Evolutionary conservation across 2,888 invertebrate species (phyloP), one percentile per base, ranked within the genome.

Genomic region (Orchestes rusci): DNA sequence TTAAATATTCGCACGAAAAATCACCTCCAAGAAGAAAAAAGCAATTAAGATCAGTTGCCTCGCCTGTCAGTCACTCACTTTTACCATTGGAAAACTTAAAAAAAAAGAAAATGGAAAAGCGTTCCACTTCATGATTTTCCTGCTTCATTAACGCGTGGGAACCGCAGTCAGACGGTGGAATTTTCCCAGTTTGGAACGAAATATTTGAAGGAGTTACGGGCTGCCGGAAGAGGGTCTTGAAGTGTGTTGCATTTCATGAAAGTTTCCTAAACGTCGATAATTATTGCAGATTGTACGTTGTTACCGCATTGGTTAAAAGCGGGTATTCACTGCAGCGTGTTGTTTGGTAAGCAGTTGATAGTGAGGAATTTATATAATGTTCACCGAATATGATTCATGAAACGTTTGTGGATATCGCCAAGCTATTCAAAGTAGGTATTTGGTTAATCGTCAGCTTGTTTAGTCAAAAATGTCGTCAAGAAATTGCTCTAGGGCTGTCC

Each of bases 41-140:
- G 48, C 48, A 48, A 48, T 48, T 48, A 48, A 48, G 40, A 48
- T 44, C 48, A 16, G 40, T 29, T 36, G 20, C 41, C 40, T 37
- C 29, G 37, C 39, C 43, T 40, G 48, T 29, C 48, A 42, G 40
- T 48, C 48, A 47, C 35, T 43, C 19, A 46, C 29, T 38, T 33
- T 29, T 27, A 33, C 38, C 43, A 43, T 33, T 13, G 35, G 39
- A 46, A 43, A 46, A 45, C 36, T 46, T 42, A 45, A 49, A 49
- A 49, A 49, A 17, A 32, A 30, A 50, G 48, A 47, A 53, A 53
- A 54, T 52, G 52, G 49, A 50, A 54, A 54, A 45, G 51, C 51
- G 53, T 56, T 56, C 50, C 55, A 54, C 55, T 56, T 53, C 55
- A 54, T 56, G 55, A 56, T 54, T 55, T 56, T 54, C 54, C 54